Evolutionary conservation across 2,888 invertebrate genomes (phyloP), one percentile per base, ranked within the genome.

Genomic region (Drosophila mulleri): DNA sequence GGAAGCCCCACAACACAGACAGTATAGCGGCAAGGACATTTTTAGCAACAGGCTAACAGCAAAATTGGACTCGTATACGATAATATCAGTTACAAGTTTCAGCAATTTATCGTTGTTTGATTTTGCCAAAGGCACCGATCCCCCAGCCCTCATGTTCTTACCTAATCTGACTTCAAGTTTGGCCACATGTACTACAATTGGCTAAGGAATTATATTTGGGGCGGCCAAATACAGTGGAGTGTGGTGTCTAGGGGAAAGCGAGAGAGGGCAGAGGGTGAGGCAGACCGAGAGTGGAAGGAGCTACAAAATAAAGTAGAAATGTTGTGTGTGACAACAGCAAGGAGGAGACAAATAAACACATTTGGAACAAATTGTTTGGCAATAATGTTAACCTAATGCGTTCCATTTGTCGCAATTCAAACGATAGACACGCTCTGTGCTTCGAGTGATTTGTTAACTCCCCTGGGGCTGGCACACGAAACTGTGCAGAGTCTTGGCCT

Each of bases 381-480:
- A 89, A 85, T 85, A 88, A 85, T 89, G 85, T 85, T 85, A 83
- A 82, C 88, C 75, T 88, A 85, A 85, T 85, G 90, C 80, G 77
- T 88, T 89, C 88, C 89, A 88, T 88, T 89, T 85, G 88, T 89
- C 86, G 88, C 88, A 85, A 79, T 76, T 71, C 76, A 75, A 82
- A 77, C 74, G 88, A 89, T 82, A 84, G 73, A 89, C 86, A 87
- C 78, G 88, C 76, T 65, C 47, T 58, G 52, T 61, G 59, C 69
- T 70, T 76, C 64, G 59, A 82, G 85, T 82, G 88, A 89, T 89
- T 84, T 84, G 78, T 77, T 54, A 32, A 64, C 50, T 68, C 88
- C 57, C 83, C 35, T 23, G 66, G 71, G 58, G 60, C 32, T 18
- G 26, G 14, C 32, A 18, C 2, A 6, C 11, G 18, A 32, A 18